Conservation (phyloP, 1,140 invertebrate species). For the Nephotettix cincticeps region DNA sequence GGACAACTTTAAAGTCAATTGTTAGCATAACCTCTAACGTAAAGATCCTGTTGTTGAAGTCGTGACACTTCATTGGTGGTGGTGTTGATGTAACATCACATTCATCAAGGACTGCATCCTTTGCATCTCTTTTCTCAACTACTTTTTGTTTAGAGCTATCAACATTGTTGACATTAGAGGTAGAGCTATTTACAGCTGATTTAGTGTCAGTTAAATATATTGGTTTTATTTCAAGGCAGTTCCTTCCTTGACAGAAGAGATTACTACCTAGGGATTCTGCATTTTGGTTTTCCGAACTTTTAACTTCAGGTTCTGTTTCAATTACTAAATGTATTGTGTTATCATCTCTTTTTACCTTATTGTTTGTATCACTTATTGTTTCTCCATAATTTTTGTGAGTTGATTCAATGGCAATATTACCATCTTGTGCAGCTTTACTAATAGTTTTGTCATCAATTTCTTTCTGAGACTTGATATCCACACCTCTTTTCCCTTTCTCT, state of each 20-base stretch:
- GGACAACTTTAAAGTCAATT: slow-evolving; percentile 58
- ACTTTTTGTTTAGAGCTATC: not conserved
- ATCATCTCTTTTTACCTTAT: slow-evolving; percentile 13
- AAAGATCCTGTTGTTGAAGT: not conserved
- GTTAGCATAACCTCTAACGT: slow-evolving; percentile 59
- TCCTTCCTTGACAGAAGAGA: slow-evolving; percentile 3
- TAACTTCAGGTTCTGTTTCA: slow-evolving; percentile 5
- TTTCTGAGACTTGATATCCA: no score
- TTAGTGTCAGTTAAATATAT: slow-evolving; percentile 1
- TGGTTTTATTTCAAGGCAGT: slow-evolving; percentile 15
- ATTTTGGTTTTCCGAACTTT: not conserved
- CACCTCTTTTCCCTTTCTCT: no score
- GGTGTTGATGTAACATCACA: not conserved
- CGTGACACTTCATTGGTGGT: not conserved
- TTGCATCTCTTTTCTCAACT: not conserved
- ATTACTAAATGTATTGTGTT: slow-evolving; percentile 10
- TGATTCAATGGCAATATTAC: no score
- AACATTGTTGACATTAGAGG: not conserved
- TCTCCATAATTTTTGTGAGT: no score
- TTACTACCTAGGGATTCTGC: not conserved
- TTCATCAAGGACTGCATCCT: not conserved
- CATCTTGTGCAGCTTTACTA: no score
- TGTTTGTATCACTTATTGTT: no score
- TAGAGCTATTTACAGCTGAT: not conserved
- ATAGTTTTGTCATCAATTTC: no score